phyloP scores from a whole-genome alignment of 2,797 vertebrate species.

The Chrosomus eos region DNA sequence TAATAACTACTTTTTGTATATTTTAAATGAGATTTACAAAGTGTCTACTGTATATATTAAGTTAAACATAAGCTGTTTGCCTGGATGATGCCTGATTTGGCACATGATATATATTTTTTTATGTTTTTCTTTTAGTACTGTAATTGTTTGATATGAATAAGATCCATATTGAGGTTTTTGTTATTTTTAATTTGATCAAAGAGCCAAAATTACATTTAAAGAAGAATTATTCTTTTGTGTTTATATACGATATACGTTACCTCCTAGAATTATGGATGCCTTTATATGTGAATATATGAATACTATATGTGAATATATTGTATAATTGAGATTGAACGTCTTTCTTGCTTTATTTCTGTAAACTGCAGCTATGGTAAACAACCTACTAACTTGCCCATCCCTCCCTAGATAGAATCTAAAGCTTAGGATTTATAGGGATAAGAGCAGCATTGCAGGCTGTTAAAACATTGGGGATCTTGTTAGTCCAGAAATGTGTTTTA shows the following conservation, averaged over 20 bases:
- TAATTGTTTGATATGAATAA: too few relatives aligned
- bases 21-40: background rate
- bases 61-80: slow-evolving; percentile 11
- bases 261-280: background rate
- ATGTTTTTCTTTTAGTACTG: too few relatives aligned
- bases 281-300: slow-evolving; percentile 1
- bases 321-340: background rate
- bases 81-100: background rate
- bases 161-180: too few relatives aligned
- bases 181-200: background rate
- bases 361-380: slow-evolving; percentile 34
- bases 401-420: slow-evolving; percentile 30
- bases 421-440: slow-evolving; percentile 22
- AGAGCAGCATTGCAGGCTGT: slow-evolving; percentile 19
- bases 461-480: slow-evolving; percentile 32
- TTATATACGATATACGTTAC: background rate
- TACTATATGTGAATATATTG: too few relatives aligned
- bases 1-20: background rate
- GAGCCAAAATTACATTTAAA: background rate
- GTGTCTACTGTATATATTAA: background rate
- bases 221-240: background rate
- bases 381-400: slow-evolving; percentile 26
- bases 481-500: slow-evolving; percentile 33
- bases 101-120: background rate
- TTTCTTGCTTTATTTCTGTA: background rate